These are phyloP conservation scores for Agrotis clavis DNA, from an alignment of 2,888 invertebrate genomes.

Conservation along the genomic window DNA sequence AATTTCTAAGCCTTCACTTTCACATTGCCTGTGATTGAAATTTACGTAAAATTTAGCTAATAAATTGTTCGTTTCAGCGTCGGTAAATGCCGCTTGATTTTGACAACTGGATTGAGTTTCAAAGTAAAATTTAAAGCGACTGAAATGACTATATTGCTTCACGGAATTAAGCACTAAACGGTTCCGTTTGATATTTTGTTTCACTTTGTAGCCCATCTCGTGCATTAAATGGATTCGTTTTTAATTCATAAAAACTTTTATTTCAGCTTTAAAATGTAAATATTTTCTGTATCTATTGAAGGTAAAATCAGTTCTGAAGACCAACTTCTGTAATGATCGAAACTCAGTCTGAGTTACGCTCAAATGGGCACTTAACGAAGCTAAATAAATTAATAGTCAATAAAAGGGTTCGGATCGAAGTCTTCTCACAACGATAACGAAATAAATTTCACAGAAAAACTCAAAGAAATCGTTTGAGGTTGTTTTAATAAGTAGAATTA, in stretches of 20 bases:
- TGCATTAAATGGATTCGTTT: conserved; percentile 19
- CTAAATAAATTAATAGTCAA: conserved; percentile 61
- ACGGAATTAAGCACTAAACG: conserved; percentile 24
- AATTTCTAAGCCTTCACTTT: conserved; percentile 52
- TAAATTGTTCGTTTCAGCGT: conserved; percentile 17
- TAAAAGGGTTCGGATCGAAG: conserved; percentile 48
- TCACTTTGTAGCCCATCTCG: conserved; percentile 25
- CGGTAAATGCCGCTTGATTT: conserved; percentile 37
- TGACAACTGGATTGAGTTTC: conserved; percentile 34
- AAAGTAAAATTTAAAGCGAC: conserved; percentile 38
- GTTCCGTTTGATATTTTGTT: conserved; percentile 33
- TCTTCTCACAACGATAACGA: conserved; percentile 44
- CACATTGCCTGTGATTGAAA: conserved; percentile 38
- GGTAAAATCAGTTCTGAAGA: conserved; percentile 26
- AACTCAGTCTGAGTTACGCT: conserved; percentile 49
- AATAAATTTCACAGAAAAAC: conserved; percentile 52
- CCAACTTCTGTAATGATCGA: conserved; percentile 51
- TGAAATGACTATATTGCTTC: conserved; percentile 45
- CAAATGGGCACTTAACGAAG: conserved; percentile 57
- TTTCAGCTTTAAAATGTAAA: conserved; percentile 13
- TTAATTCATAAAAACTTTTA: conserved; percentile 6
- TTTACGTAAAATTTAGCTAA: conserved; percentile 33
- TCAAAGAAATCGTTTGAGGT: conserved; percentile 39
- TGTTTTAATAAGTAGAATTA: conserved; percentile 38
- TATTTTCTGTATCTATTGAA: conserved; percentile 26